A percentile compares a stretch with the other conserved stretches of the same genome.
phyloP scores from a whole-genome alignment of 2,797 vertebrate genomes.

The Salmo trutta region DNA sequence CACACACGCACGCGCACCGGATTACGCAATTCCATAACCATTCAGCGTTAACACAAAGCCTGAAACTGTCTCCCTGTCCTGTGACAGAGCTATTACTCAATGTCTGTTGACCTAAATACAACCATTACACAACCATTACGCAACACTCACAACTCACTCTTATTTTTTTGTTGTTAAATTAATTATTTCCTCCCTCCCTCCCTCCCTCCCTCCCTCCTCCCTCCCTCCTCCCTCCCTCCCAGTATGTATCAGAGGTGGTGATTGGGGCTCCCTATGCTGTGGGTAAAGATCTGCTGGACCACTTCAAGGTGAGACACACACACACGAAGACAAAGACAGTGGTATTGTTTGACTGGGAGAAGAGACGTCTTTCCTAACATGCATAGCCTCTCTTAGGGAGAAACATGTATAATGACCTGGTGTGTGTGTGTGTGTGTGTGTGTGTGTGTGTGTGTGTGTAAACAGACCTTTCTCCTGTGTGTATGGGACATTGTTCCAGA shows the following conservation, averaged over 20 bases:
- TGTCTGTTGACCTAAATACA: not conserved
- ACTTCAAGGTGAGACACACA: constrained; percentile 86
- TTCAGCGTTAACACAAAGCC: too few relatives aligned
- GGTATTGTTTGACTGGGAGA: constrained; percentile 9
- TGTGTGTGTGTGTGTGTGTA: too few relatives aligned
- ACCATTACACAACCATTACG: too few relatives aligned
- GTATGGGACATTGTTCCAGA: constrained; percentile 1
- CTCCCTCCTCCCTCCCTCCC: not conserved
- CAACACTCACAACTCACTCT: not conserved
- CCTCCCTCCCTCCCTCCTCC: not conserved
- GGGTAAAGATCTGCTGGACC: constrained; percentile 90
- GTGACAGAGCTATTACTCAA: not conserved
- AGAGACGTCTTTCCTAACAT: not conserved
- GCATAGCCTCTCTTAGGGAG: too few relatives aligned
- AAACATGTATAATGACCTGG: too few relatives aligned
- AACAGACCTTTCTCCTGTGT: not conserved
- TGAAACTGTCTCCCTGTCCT: not conserved
- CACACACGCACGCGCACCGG: not conserved
- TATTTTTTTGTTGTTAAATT: not conserved
- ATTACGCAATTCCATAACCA: too few relatives aligned
- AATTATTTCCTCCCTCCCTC: not conserved
- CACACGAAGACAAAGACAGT: constrained; percentile 14
- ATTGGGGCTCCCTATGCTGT: constrained; percentile 93
- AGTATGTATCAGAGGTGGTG: constrained; percentile 97
- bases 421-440: too few relatives aligned